Percentiles rank a stretch among this genome's conserved stretches.
phyloP scores from a whole-genome alignment of 2,797 vertebrate genomes.

The Sciurus vulgaris region DNA sequence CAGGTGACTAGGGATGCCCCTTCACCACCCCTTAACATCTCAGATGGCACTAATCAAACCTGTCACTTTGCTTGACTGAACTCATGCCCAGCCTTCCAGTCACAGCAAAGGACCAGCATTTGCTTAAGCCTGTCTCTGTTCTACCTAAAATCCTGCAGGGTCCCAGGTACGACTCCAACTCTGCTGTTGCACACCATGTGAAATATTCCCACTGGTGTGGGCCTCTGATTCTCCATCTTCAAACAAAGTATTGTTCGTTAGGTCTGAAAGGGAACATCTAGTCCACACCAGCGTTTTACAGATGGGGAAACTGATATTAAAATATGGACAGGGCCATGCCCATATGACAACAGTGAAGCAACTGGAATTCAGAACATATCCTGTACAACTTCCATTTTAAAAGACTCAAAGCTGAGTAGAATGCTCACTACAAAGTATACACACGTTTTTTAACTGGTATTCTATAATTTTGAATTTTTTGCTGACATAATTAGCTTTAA shows the following conservation, averaged over 20 bases:
- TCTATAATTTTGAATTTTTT: conserved; percentile 64
- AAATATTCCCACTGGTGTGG: background rate
- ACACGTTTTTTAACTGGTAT: background rate
- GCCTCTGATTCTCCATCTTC: background rate
- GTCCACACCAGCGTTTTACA: background rate
- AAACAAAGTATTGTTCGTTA: background rate
- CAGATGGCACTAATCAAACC: background rate
- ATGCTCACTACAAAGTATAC: background rate
- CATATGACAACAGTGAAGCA: background rate
- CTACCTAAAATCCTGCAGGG: background rate
- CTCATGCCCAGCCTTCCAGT: background rate
- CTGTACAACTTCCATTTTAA: background rate
- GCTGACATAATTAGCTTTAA: conserved; percentile 14
- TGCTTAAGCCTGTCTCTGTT: background rate
- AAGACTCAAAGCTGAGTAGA: background rate
- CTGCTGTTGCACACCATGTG: background rate
- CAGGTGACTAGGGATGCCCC: fast-evolving
- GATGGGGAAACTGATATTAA: background rate
- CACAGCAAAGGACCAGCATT: background rate
- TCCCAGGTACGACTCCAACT: background rate
- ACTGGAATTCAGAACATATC: background rate
- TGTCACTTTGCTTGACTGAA: fast-evolving
- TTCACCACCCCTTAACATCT: fast-evolving
- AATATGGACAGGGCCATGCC: background rate
- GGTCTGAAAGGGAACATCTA: background rate